A percentile compares a stretch with the other conserved stretches of the same genome.
Conservation (phyloP, 1,140 invertebrate genomes). For the Temnothorax curvispinosus region DNA sequence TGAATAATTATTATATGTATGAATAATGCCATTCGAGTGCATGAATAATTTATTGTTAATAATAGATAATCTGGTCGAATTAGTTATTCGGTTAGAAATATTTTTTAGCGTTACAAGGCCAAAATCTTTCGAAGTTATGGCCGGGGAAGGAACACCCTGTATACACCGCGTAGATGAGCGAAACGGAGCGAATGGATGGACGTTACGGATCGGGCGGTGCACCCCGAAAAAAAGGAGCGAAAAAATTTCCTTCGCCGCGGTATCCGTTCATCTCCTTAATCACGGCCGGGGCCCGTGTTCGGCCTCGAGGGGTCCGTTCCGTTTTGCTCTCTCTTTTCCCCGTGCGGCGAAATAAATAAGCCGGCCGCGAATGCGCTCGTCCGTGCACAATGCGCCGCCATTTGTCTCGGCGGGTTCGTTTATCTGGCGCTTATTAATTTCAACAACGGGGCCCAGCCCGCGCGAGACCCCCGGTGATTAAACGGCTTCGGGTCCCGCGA, state of each 20-base stretch:
- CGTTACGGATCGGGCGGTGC: constrained; percentile 48
- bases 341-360: constrained; percentile 70
- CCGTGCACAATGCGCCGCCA: constrained; percentile 72
- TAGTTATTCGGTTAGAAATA: background rate
- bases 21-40: background rate
- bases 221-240: constrained; percentile 22
- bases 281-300: constrained; percentile 65
- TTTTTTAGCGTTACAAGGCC: background rate
- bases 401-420: constrained; percentile 75
- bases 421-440: constrained; percentile 77
- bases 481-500: constrained; percentile 27
- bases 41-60: background rate
- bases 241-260: constrained; percentile 56
- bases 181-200: constrained; percentile 63
- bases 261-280: constrained; percentile 76
- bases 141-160: constrained; percentile 21
- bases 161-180: constrained; percentile 46
- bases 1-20: background rate
- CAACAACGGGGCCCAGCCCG: constrained; percentile 67
- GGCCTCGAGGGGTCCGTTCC: constrained; percentile 45
- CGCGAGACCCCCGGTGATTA: constrained; percentile 66
- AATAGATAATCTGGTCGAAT: background rate
- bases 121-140: constrained; percentile 10
- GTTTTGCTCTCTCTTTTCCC: background rate
- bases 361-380: constrained; percentile 58